Base-by-base conservation (phyloP, 1,140 invertebrate genomes). In the Scaptomyza hsui region DNA sequence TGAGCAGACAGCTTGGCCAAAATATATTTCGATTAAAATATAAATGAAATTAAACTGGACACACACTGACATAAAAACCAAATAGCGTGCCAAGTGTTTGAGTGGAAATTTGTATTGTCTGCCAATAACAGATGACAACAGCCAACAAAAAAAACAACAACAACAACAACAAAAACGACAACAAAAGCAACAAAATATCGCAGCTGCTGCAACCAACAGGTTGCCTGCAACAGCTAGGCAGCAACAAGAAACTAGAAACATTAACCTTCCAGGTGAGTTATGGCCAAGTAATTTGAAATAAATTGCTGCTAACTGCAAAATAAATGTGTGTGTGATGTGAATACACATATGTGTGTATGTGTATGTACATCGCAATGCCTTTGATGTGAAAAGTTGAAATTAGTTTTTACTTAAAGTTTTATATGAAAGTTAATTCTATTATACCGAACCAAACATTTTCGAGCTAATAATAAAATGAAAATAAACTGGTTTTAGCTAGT, bases 11-110 rank as follows among this genome's bases (percentile, higher is more conserved):
- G 81, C 48, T 72, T 75, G 80, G 61, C 72, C 51, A 67, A 52
- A 78, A 85, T 80, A 80, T 78, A 81, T 81, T 85, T 81, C 81
- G 81, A 86, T 85, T 81, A 86, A 78, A 77, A 81, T 78, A 69
- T 76, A 86, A 86, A 81, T 78, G 61, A 81, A 86, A 85, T 85
- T 85, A 65, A 72, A 86, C 77, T 81, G 81, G 80, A 85, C 80
- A 77, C 70, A 63, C 63, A 73, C 81, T 82, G 79, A 83, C 79
- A 80, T 64, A 56, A 86, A 86, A 76, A 77, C 55, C 61, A 67
- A 74, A 80, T 72, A 48, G 77, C 61, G 67, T 86, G 81, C 81
- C 76, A 86, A 83, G 37, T 67, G 81, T 73, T 72, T 63, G 61
- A 71, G 51, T 71, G 45, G 45, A 15, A 24, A 57, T 56, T 45